Evolutionary conservation across 2,888 invertebrate genomes (phyloP).

Genomic region (Drosophila quinaria): DNA sequence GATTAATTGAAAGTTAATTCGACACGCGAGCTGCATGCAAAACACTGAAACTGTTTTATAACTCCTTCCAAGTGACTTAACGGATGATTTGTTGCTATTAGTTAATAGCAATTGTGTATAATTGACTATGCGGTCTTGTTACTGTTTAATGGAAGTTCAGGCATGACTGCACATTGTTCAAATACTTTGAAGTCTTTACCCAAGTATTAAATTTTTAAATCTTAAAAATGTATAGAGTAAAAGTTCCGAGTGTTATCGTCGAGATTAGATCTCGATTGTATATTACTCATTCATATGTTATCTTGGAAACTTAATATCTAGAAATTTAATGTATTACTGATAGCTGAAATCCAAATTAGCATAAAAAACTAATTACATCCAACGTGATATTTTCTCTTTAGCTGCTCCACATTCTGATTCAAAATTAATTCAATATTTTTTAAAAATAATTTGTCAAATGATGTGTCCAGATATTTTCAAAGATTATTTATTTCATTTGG

Average conservation of each 20-base stretch:
- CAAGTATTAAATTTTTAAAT: neutral
- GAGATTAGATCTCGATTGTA: neutral
- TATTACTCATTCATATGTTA: neutral
- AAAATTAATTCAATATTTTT: neutral
- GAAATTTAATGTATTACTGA: neutral
- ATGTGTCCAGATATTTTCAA: neutral
- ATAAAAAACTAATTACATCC: neutral
- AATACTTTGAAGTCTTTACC: neutral
- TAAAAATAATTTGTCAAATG: neutral
- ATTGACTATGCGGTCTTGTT: constrained; percentile 28
- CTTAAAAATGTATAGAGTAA: neutral
- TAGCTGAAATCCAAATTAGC: neutral
- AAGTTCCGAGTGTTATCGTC: neutral
- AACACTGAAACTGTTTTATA: constrained; percentile 40
- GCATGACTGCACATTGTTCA: neutral
- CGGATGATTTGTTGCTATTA: constrained; percentile 52
- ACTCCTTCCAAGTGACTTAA: constrained; percentile 41
- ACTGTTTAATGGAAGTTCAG: neutral
- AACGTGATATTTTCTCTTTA: neutral
- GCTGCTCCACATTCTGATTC: neutral
- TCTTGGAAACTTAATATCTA: too few relatives aligned
- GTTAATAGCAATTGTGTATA: constrained; percentile 47
- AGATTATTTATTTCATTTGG: neutral
- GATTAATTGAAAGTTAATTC: constrained; percentile 78
- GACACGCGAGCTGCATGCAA: constrained; percentile 51